Evolutionary conservation across 2,797 vertebrate species (phyloP), one percentile per base, ranked within the genome.

Genomic region (Cuculus canorus): DNA sequence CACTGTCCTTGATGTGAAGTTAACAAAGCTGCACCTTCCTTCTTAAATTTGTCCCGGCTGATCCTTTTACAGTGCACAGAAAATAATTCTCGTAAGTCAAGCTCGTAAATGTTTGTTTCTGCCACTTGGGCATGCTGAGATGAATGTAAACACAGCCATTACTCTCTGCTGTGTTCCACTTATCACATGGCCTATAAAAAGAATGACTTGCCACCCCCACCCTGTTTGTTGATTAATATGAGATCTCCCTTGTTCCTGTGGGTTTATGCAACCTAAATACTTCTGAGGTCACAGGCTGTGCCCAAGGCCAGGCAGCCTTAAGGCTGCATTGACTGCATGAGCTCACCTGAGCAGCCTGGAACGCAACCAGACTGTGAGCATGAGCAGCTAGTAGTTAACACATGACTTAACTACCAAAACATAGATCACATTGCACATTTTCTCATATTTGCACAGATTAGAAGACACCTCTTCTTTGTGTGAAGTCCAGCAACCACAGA

Each of bases 301-400:
- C 43, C 41, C 47, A 69, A 56, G 47, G 28, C 35, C 69, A 75
- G 61, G 60, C 37, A 52, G 32, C 30, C 19, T 32, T 17, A 68
- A 28, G 33, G 54, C 13, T 37, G 12, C 66, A 23, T 0, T 11
- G 28, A 32, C 53, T 60, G 17, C 59, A 63, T 81, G 50, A 4
- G 48, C 27, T 65, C 33, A 23, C 15, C 24, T 11, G n/a, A 50
- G 57, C 47, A 64, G 17, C 22, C 60, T 41, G 24, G n/a, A 45
- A 25, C n/a, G 22, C 47, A 71, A 18, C 10, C 8, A 18, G 24
- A 23, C 30, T 0, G 1, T 0, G 0, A 59, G 52, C 54, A 72
- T 16, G 28, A 39, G 48, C n/a, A 71, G 35, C 13, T 48, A n/a
- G 60, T 28, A 32, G 14, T 33, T 33, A 52, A 77, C 16, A 45